These are phyloP conservation scores for Protophormia terraenovae DNA, from an alignment of 2,888 invertebrate genomes.

Conservation along the genomic window DNA sequence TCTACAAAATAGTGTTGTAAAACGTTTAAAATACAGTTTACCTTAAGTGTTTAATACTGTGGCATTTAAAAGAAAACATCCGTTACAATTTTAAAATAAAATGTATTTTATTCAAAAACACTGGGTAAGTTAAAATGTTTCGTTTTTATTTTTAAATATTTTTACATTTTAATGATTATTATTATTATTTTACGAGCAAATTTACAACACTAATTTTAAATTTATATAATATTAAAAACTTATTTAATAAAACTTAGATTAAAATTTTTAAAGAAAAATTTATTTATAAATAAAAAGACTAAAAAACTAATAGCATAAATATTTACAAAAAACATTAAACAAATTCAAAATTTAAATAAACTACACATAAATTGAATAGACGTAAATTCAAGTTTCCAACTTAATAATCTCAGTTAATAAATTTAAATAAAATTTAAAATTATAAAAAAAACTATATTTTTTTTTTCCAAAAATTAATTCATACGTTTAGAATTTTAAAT, in stretches of 20 bases:
- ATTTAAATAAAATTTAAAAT: too few relatives aligned
- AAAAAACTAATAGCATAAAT: conserved; percentile 49
- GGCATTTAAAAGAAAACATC: too few relatives aligned
- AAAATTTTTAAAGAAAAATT: conserved; percentile 4
- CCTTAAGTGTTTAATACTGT: too few relatives aligned
- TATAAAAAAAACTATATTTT: too few relatives aligned
- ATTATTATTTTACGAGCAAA: conserved; percentile 3
- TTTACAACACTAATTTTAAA: conserved; percentile 31
- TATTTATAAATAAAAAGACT: conserved; percentile 46
- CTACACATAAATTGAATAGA: conserved; percentile 36
- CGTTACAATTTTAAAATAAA: too few relatives aligned
- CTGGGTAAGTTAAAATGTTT: conserved; percentile 20
- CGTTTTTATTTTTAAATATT: conserved; percentile 26
- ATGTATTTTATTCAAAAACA: too few relatives aligned
- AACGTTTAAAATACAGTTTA: too few relatives aligned
- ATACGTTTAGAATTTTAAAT: too few relatives aligned
- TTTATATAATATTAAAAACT: conserved; percentile 31
- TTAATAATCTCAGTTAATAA: conserved; percentile 48
- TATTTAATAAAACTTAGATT: conserved; percentile 27
- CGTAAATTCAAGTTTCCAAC: conserved; percentile 48
- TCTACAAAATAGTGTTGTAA: too few relatives aligned
- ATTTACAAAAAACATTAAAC: conserved; percentile 53
- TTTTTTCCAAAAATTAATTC: too few relatives aligned
- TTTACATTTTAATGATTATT: conserved; percentile 41
- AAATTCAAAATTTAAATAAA: conserved; percentile 4